Conservation (phyloP, 2,113 vertebrate species). For the Brevimyrus niger region DNA sequence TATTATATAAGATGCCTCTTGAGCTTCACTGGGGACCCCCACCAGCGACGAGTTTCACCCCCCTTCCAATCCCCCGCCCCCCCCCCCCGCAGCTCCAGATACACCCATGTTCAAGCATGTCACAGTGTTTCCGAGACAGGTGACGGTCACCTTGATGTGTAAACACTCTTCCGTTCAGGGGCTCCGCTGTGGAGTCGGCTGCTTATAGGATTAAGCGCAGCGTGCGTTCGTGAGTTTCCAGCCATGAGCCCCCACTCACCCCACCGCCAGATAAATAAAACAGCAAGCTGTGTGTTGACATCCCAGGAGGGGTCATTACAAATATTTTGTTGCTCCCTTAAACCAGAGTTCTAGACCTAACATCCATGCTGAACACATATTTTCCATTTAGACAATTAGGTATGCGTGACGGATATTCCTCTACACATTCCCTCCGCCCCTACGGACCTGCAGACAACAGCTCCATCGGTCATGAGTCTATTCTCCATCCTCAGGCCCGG, state of each 20-base stretch:
- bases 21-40: conserved; percentile 18
- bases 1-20: not conserved
- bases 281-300: not conserved
- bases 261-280: not conserved
- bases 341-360: conserved; percentile 6
- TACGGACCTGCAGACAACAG: conserved; percentile 35
- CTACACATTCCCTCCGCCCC: conserved; percentile 13
- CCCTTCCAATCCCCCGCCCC: not conserved
- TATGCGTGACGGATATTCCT: not conserved
- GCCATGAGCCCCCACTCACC: not conserved
- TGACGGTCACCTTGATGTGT: not conserved
- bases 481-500: conserved; percentile 45
- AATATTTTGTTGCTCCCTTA: conserved; percentile 13
- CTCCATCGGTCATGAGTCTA: conserved; percentile 50
- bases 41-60: not conserved
- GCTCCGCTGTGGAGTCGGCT: not conserved
- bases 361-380: conserved; percentile 22
- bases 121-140: not conserved
- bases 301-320: conserved; percentile 27
- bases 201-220: not conserved
- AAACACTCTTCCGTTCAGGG: not conserved
- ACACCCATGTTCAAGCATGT: not conserved
- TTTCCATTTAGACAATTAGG: conserved; percentile 40
- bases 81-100: not conserved
- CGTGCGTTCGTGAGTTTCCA: not conserved